Base-by-base conservation (phyloP, 1,140 invertebrate genomes). In the Brachionus koreanus region DNA sequence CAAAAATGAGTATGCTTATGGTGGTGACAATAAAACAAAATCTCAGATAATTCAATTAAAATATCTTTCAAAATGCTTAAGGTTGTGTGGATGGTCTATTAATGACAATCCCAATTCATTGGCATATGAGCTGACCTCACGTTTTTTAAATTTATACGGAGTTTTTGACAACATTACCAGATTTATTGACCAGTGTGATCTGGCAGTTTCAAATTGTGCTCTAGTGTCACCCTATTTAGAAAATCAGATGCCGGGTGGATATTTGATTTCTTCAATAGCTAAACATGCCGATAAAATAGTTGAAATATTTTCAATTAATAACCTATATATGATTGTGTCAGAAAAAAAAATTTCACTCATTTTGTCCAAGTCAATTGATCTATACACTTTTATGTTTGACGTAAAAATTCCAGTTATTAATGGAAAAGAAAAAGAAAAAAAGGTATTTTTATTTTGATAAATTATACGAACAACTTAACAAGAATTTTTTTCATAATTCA, bases 171-270 rank as follows among this genome's bases (percentile, higher is more conserved):
- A 87, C 65, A 85, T 88, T 9, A 84, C 85, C 5, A 84, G 83
- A n/a, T 85, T 88, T 5, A 85, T 88, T 19, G 83, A 85, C 5
- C 85, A 87, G 69, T 86, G 86, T 83, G 87, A 88, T 72, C 85
- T 82, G 5, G 87, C 87, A 4, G 37, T 86, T 10, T 84, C 85
- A 42, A 85, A 87, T 33, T 86, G 85, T 74, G 85, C 86, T 5
- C 43, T 88, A 39, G 83, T 88, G 12, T 86, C 87, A 5, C 86
- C 85, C 46, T 87, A 87, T 79, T 84, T 87, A 1, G 87, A 87
- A 82, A 82, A 85, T 57, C 42, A 84, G 39, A 84, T 85, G 7
- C 69, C 82, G 4, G 52, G 69, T 9, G 25, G 42, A 9, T 46
- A 65, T 25, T 42, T 83, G 9, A 69, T 39, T 16, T 39, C 25